Evolutionary conservation across 2,797 vertebrate genomes (phyloP).

Genomic region (Paratrypauchen microcephalus): DNA sequence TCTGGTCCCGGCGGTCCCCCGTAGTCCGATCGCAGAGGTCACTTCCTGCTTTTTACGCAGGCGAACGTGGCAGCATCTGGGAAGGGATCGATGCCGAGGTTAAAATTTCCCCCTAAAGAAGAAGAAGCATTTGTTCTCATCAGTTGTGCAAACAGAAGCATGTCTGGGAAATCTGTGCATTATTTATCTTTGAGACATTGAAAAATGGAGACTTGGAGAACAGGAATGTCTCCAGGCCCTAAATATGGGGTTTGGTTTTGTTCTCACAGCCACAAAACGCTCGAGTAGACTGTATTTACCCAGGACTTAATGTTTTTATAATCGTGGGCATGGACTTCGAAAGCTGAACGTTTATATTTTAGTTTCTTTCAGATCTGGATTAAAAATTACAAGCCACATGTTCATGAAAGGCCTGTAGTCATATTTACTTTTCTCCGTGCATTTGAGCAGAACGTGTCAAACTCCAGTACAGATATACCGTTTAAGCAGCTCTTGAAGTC

Average conservation of each 20-base stretch:
- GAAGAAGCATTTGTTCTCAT: constrained; percentile 51
- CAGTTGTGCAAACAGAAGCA: constrained; percentile 40
- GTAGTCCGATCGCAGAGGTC: constrained; percentile 34
- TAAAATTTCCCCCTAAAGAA: constrained; percentile 14
- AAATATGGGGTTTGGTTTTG: not conserved
- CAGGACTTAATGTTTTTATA: not conserved
- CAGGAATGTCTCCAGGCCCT: not conserved
- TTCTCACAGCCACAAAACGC: not conserved
- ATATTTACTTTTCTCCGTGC: no score
- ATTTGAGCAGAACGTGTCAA: no score
- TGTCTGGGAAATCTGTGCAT: not conserved
- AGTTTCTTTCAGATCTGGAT: no score
- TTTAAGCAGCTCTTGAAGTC: no score
- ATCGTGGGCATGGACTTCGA: no score
- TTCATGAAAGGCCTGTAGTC: no score
- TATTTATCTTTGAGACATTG: constrained; percentile 16
- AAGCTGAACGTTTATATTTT: no score
- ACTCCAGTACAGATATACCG: no score
- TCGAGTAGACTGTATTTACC: not conserved
- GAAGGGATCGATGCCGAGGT: constrained; percentile 31
- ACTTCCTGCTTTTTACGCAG: constrained; percentile 46
- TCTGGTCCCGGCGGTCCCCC: constrained; percentile 27
- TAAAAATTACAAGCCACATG: no score
- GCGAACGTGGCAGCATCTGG: constrained; percentile 22
- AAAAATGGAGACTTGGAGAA: not conserved